phyloP scores from a whole-genome alignment of 2,888 invertebrate genomes.

The Brachyptera putata region DNA sequence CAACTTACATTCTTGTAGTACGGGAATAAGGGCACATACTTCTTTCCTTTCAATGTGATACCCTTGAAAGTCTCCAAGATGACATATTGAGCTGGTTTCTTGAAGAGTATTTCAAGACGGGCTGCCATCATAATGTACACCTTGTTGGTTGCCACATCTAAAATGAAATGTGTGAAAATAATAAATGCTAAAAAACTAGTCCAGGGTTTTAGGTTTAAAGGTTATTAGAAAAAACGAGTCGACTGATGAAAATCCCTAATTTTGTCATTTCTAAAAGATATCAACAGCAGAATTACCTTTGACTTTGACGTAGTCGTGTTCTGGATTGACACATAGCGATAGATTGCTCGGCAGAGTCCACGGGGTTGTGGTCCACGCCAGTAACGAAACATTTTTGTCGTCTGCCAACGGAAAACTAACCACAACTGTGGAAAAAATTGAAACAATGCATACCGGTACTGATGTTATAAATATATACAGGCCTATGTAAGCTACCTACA shows the following conservation, averaged over 20 bases:
- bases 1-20: conserved; percentile 66
- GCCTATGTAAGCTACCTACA: too few relatives aligned
- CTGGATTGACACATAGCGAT: conserved; percentile 89
- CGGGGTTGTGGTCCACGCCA: conserved; percentile 99
- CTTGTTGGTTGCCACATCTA: conserved; percentile 51
- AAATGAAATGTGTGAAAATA: too few relatives aligned
- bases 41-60: conserved; percentile 67
- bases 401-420: conserved; percentile 80
- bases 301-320: conserved; percentile 78
- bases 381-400: conserved; percentile 60
- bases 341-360: conserved; percentile 99
- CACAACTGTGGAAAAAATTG: conserved; percentile 55
- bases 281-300: too few relatives aligned
- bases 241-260: too few relatives aligned
- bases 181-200: too few relatives aligned
- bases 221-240: too few relatives aligned
- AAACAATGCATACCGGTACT: conserved; percentile 11
- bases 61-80: conserved; percentile 79
- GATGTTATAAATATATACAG: too few relatives aligned
- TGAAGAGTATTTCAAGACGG: conserved; percentile 72
- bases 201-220: too few relatives aligned
- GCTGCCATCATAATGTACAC: conserved; percentile 82
- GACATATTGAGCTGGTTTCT: conserved; percentile 71
- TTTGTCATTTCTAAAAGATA: too few relatives aligned
- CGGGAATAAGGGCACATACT: conserved; percentile 83